Evolutionary conservation across 1,140 invertebrate species (phyloP), one percentile per base, ranked within the genome.

Genomic region (Carcinoscorpius rotundicauda): DNA sequence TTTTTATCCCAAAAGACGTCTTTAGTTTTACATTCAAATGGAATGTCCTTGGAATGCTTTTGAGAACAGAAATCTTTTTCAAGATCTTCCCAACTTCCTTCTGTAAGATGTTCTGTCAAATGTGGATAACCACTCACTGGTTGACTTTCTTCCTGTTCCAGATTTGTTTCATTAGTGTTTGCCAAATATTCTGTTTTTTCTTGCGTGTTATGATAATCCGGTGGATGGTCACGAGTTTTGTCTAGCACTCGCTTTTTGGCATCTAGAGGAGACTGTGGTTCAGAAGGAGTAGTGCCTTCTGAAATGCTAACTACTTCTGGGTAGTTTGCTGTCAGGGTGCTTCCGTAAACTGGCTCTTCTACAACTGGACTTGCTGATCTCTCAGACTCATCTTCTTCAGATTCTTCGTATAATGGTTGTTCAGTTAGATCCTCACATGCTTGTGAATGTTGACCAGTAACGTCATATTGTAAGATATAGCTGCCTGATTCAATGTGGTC

Each of bases 211-310:
- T n/a, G 53, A n/a, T 55, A 3, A 1, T n/a, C 6, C 53, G 53
- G 0, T 8, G 6, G 3, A 1, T 6, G n/a, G 6, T n/a, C n/a
- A 6, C 53, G 6, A 55, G n/a, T 55, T 6, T 55, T 55, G 6
- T 55, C 6, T n/a, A 1, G 6, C 6, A 55, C 6, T 55, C 53
- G 53, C 53, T n/a, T 0, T 55, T 55, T 53, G 6, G 62, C 52
- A 63, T 63, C 62, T 49, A n/a, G 11, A 3, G 69, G 69, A 8
- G 69, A 70, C 4, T 66, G 65, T 4, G 69, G 67, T 62, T 70
- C 69, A 5, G 67, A 68, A 8, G 69, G 66, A 4, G 69, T 70
- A 4, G 66, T 70, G 4, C 65, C 69, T n/a, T 64, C 69, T 50
- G 69, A 70, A 6, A 70, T 60, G 49, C 60, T 68, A 6, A 70